Evolutionary conservation across 1,140 invertebrate species (phyloP).

Genomic region (Epicauta chinensis): DNA sequence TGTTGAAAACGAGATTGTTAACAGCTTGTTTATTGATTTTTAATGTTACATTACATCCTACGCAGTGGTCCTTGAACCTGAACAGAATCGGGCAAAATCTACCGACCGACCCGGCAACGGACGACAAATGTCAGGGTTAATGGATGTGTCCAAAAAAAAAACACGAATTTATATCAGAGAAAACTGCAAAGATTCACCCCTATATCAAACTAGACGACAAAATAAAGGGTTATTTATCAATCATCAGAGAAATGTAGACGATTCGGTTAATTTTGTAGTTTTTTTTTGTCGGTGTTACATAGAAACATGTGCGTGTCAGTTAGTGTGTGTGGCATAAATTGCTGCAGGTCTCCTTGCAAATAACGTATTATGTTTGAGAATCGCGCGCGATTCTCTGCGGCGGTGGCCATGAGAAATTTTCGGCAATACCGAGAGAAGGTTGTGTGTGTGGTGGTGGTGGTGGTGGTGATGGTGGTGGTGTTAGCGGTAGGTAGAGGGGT

Average conservation of each 20-base stretch:
- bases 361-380: slow-evolving; percentile 13
- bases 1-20: not conserved
- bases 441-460: too few relatives aligned
- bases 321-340: slow-evolving; percentile 4
- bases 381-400: slow-evolving; percentile 5
- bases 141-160: too few relatives aligned
- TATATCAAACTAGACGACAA: too few relatives aligned
- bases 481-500: slow-evolving; percentile 1
- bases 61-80: slow-evolving; percentile 12
- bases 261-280: too few relatives aligned
- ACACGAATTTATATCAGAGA: not conserved
- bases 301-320: too few relatives aligned
- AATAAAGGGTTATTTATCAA: too few relatives aligned
- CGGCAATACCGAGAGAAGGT: too few relatives aligned
- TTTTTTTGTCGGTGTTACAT: too few relatives aligned
- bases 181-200: slow-evolving; percentile 5
- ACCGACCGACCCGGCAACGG: slow-evolving; percentile 1
- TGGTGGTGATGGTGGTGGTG: too few relatives aligned
- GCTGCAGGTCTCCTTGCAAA: slow-evolving; percentile 33
- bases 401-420: slow-evolving; percentile 26
- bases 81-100: slow-evolving; percentile 1
- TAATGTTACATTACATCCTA: slow-evolving; percentile 2
- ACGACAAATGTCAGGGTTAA: slow-evolving; percentile 12
- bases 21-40: slow-evolving; percentile 1
- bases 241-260: too few relatives aligned